Evolutionary conservation across 2,797 vertebrate species (phyloP), one percentile per base, ranked within the genome.

Genomic region (Hemibagrus guttatus): DNA sequence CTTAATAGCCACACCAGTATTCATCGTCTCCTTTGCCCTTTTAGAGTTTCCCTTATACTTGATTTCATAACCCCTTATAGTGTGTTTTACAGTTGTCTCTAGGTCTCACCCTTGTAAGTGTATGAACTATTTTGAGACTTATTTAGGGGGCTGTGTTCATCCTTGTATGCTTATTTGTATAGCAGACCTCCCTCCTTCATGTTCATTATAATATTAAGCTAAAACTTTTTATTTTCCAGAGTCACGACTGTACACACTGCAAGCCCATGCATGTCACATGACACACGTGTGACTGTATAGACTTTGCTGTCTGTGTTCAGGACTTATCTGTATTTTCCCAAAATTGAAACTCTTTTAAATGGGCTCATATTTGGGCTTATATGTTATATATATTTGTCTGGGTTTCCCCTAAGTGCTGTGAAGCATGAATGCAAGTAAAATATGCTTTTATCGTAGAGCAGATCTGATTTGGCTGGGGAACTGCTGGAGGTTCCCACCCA

Each of bases 401-500:
- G 80, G 3, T 86, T 81, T 85, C 83, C 76, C 64, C n/a, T 72
- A 84, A 84, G 82, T 59, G 59, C 84, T 86, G 71, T 89, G 83
- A 85, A 52, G 86, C 74, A 78, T 85, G 86, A 86, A 88, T 69
- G 78, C 78, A 85, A 86, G 76, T 66, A 80, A 86, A 84, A 85
- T 83, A 75, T 75, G 46, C 46, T 74, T 69, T 87, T 89, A 89
- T 89, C 88, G 46, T 64, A 68, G 31, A 81, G 42, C 19, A 88
- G 84, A 88, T 74, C 86, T 87, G 86, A 75, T 59, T 68, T 85
- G 87, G n/a, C 79, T 81, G 64, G 85, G 61, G 76, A 61, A 35
- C 0, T 35, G 78, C 58, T 78, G 83, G 86, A 84, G 83, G 83
- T 89, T 90, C 85, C 87, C 85, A 64, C 89, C 86, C 88, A 79